Conservation (phyloP, 2,797 vertebrate genomes). For the Vireo griseus region DNA sequence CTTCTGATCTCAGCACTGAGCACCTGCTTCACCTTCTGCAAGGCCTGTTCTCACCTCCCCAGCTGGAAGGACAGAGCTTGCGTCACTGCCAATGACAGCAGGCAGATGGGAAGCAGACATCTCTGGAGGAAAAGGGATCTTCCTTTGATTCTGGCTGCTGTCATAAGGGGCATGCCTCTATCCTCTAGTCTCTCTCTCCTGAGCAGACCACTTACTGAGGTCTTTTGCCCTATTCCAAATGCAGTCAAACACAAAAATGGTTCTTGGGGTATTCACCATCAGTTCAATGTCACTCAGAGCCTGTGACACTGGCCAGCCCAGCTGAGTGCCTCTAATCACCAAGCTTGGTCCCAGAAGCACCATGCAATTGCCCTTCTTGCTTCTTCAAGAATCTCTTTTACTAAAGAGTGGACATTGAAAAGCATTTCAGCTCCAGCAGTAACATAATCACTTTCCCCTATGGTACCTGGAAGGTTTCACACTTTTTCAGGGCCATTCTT, state of each 20-base stretch:
- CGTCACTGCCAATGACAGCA: background rate
- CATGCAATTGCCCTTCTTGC: background rate
- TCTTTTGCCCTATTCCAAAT: background rate
- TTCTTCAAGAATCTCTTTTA: background rate
- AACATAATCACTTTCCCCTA: background rate
- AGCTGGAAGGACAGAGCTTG: background rate
- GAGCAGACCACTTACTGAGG: background rate
- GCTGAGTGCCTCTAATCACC: background rate
- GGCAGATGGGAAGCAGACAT: background rate
- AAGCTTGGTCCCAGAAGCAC: background rate
- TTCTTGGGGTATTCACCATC: background rate
- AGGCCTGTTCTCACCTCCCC: background rate
- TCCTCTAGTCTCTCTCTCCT: background rate
- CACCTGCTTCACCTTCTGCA: background rate
- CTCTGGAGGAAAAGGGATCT: background rate
- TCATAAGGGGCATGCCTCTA: background rate
- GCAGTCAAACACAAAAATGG: background rate
- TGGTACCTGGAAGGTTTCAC: background rate
- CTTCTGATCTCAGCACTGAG: background rate
- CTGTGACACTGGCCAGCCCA: background rate
- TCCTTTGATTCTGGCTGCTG: background rate
- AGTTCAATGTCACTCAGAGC: background rate
- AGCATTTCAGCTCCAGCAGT: background rate
- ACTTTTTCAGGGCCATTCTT: background rate
- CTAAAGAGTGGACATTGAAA: background rate